Base-by-base conservation (phyloP, 2,797 vertebrate species). In the Yasuhikotakia modesta region DNA sequence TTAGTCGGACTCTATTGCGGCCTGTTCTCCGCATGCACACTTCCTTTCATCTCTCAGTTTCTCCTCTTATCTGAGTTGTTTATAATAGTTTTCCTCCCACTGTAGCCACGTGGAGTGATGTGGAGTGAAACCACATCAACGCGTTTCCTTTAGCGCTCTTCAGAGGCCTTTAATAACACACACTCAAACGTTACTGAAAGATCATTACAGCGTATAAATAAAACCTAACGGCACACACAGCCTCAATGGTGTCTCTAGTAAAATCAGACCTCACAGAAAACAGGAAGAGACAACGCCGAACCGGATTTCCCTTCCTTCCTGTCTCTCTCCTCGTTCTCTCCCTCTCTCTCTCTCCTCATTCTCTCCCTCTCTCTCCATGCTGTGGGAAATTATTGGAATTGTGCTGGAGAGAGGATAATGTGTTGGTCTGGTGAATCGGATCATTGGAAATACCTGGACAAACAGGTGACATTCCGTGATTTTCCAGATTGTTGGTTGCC, bases 241-340 rank as follows among this genome's bases (percentile, higher is more conserved):
- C 53, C 57, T 55, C 39, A 2, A 66, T 77, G 60, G 76, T 81
- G 60, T 79, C 63, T 78, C 79, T 78, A 81, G 64, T 73, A 67
- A 57, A 2, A 27, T 60, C 77, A 21, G 89, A 84, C 83, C 39
- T 32, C 83, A 89, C 85, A 92, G 93, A 93, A 94, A 93, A 92
- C 93, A 93, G 93, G 93, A 93, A 94, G 92, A 90, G 92, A 93
- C 90, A 88, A 90, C 91, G 87, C 88, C 84, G 88, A 90, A 90
- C 91, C 91, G 92, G 92, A 94, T 81, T 83, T 85, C 81, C 80
- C 39, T 85, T 85, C 80, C 80, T 77, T 67, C 74, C 45, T 70
- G 30, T 76, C 76, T 78, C n/a, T n/a, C n/a, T n/a, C n/a, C 65
- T 73, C 76, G n/a, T n/a, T 55, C 48, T 73, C 45, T n/a, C n/a